These are phyloP conservation scores for Melanotus villosus DNA, from an alignment of 2,888 invertebrate species.

Conservation along the genomic window DNA sequence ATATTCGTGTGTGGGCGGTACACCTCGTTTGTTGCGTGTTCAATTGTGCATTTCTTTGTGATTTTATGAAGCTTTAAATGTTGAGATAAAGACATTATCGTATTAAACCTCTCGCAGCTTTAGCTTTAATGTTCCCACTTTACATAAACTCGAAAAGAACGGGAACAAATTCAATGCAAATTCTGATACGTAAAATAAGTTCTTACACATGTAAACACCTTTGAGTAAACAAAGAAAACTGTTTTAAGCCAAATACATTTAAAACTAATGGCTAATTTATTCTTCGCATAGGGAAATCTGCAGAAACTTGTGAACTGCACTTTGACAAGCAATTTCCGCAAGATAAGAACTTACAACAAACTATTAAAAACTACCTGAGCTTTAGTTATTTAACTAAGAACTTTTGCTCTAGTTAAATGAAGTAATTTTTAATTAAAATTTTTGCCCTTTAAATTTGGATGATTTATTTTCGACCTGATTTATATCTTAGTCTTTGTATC, in stretches of 20 bases:
- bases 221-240: constrained; percentile 44
- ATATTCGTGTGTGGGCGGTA: constrained; percentile 29
- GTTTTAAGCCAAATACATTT: constrained; percentile 43
- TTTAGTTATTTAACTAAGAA: not conserved
- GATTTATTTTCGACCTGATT: too few relatives aligned
- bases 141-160: constrained; percentile 11
- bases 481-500: not conserved
- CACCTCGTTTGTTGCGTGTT: constrained; percentile 23
- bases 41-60: constrained; percentile 12
- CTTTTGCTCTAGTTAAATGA: not conserved
- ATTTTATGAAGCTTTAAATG: constrained; percentile 11
- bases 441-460: not conserved
- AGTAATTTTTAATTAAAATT: constrained; percentile 15
- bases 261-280: constrained; percentile 45
- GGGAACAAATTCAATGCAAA: constrained; percentile 54
- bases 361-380: too few relatives aligned
- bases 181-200: constrained; percentile 47
- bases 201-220: constrained; percentile 48
- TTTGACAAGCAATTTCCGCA: constrained; percentile 19
- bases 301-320: constrained; percentile 18
- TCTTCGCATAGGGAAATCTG: constrained; percentile 26
- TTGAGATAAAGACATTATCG: constrained; percentile 30
- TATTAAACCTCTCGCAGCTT: constrained; percentile 20
- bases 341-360: too few relatives aligned
- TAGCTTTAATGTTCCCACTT: constrained; percentile 27